These are phyloP conservation scores for Callipepla californica DNA, from an alignment of 2,113 vertebrate species.

Conservation along the genomic window DNA sequence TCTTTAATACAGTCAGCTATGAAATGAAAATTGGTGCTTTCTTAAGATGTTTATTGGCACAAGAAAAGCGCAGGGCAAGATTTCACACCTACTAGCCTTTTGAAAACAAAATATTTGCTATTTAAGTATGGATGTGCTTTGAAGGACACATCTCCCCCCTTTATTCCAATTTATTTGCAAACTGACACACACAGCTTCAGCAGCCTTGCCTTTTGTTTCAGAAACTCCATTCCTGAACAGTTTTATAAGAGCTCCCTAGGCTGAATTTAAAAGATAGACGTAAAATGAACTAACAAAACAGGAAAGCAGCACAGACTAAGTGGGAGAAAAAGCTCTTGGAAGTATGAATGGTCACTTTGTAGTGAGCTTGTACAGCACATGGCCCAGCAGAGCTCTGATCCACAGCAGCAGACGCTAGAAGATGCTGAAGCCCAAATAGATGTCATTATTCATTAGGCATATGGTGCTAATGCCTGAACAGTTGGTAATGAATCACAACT, in stretches of 20 bases:
- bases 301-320: neutral
- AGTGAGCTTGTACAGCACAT: neutral
- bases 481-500: neutral
- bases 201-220: neutral
- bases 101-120: neutral
- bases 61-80: neutral
- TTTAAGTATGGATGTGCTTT: neutral
- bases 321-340: neutral
- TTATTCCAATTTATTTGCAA: fast-evolving
- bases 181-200: neutral
- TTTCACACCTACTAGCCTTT: neutral
- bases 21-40: neutral
- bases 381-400: neutral
- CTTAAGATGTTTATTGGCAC: neutral
- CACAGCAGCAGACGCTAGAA: neutral
- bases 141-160: neutral
- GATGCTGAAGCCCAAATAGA: neutral
- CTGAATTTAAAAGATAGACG: neutral
- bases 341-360: neutral
- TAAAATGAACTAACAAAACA: neutral
- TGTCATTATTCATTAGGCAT: neutral
- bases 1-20: neutral
- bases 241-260: neutral
- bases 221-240: neutral
- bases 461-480: neutral